Evolutionary conservation across 2,797 vertebrate genomes (phyloP).

Genomic region (Australoheros facetus): DNA sequence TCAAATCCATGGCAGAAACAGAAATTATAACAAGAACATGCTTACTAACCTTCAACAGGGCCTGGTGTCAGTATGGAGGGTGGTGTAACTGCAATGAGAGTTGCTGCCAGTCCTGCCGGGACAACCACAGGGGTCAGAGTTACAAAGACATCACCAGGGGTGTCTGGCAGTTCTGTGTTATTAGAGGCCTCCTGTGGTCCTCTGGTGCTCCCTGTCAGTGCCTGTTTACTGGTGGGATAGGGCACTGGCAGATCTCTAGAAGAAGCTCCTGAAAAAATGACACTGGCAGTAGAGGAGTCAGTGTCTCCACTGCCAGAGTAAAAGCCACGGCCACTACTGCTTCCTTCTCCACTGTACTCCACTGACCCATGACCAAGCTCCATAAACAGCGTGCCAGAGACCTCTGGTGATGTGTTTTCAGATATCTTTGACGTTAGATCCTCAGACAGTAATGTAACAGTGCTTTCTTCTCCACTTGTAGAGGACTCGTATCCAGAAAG

Average conservation of each 20-base stretch:
- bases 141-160: conserved; percentile 27
- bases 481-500: conserved; percentile 63
- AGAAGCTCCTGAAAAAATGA: conserved; percentile 61
- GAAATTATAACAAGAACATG: background rate
- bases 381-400: conserved; percentile 49
- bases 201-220: conserved; percentile 57
- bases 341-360: conserved; percentile 73
- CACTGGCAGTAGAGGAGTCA: conserved; percentile 48
- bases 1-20: background rate
- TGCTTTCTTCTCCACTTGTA: conserved; percentile 67
- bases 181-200: conserved; percentile 64
- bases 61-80: conserved; percentile 37
- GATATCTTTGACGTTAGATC: conserved; percentile 77
- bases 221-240: conserved; percentile 67
- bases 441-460: conserved; percentile 77
- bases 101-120: conserved; percentile 50
- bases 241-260: conserved; percentile 65
- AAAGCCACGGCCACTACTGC: conserved; percentile 61
- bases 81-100: conserved; percentile 41
- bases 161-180: conserved; percentile 64
- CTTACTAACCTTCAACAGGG: conserved; percentile 75
- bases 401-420: conserved; percentile 53
- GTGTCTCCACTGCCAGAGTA: conserved; percentile 65
- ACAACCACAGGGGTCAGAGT: conserved; percentile 30
- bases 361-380: conserved; percentile 80